Base-by-base conservation (phyloP, 2,888 invertebrate genomes). In the Nemapogon koenigi region DNA sequence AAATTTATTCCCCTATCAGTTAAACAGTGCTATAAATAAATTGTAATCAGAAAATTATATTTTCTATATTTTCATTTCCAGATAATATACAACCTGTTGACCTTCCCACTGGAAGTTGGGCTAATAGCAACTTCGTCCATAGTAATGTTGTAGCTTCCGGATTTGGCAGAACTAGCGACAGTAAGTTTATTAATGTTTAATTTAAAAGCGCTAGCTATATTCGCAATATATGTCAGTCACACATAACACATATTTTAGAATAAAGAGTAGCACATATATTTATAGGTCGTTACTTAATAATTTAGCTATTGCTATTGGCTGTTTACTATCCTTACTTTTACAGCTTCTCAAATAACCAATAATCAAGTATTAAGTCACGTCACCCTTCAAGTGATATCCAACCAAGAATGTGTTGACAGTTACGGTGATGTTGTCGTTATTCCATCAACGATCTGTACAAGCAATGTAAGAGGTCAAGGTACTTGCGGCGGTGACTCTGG, bases 401-500 rank as follows among this genome's bases (percentile, higher is more conserved):
- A 60, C 41, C 10, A 35, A 6, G 35, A 40, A 11, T 70, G 70
- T 48, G 52, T 52, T 29, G 37, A 53, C 11, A 43, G 46, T 16
- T 67, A 53, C 48, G 49, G 59, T 2, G 4, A 13, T 8, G 55
- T 55, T 15, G 35, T 46, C 3, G 52, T 67, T 18, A 45, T 47
- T 22, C 40, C 41, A 6, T 47, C 45, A 8, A 59, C 65, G 38
- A 49, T 70, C 15, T 70, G 70, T 43, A 52, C 58, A 4, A 49
- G 49, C 35, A 63, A 59, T 16, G 39, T 44, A 18, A 46, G 47
- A n/a, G 56, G 57, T 10, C 53, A 47, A 42, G 53, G 59, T 39
- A 55, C 59, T 32, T 69, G 70, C 52, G 53, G 47, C 33, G 47
- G 49, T 15, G 49, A 49, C 32, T 49, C 49, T 19, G 49, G 49